Evolutionary conservation across 2,113 vertebrate species (phyloP).

Genomic region (Siniperca knerii): DNA sequence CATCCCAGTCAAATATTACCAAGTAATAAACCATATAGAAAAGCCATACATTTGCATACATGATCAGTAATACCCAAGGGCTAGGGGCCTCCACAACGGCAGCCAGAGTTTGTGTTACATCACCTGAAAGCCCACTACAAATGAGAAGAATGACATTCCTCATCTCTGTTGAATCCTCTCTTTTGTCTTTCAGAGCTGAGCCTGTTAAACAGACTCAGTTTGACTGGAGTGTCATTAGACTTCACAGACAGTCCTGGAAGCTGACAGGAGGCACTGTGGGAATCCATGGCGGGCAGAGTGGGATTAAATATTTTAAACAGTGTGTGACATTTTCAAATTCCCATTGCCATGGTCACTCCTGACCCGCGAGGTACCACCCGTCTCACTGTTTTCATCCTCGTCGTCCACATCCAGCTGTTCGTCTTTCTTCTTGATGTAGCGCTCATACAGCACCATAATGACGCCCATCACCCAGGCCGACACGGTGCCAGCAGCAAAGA

Average conservation of each 20-base stretch:
- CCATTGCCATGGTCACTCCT: conserved; percentile 69
- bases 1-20: conserved; percentile 7
- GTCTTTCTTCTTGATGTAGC: conserved; percentile 79
- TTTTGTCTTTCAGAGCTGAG: conserved; percentile 19
- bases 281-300: conserved; percentile 35
- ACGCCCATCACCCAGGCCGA: conserved; percentile 89
- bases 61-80: conserved; percentile 9
- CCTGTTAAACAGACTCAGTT: conserved; percentile 34
- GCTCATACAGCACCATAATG: conserved; percentile 87
- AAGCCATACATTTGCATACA: conserved; percentile 35
- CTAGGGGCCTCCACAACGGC: conserved; percentile 26
- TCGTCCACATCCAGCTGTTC: conserved; percentile 78
- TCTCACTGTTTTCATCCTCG: conserved; percentile 63
- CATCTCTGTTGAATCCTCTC: conserved; percentile 17
- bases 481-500: conserved; percentile 89
- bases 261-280: conserved; percentile 75
- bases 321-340: conserved; percentile 66
- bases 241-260: conserved; percentile 54
- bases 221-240: conserved; percentile 23
- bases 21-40: conserved; percentile 16
- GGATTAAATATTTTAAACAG: conserved; percentile 54
- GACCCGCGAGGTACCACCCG: conserved; percentile 12
- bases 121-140: conserved; percentile 39
- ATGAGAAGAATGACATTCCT: conserved; percentile 43
- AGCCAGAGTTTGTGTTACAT: conserved; percentile 38